A percentile compares a stretch with the other conserved stretches of the same genome.
These are phyloP conservation scores for Acanthoscelides obtectus DNA, from an alignment of 2,888 invertebrate genomes.

Conservation along the genomic window DNA sequence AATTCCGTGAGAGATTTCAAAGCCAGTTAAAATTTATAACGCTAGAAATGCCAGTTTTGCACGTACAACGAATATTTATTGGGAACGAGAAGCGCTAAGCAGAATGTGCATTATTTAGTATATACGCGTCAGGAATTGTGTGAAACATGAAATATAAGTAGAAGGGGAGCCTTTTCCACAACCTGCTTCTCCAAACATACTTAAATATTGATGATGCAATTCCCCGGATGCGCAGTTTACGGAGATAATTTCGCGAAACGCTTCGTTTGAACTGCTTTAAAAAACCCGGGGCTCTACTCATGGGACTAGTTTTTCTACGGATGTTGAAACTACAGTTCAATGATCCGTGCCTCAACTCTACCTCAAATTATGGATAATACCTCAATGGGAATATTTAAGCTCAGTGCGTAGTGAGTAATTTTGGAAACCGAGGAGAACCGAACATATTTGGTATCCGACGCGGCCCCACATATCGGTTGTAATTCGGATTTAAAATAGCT, in stretches of 20 bases:
- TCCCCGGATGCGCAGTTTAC: not conserved
- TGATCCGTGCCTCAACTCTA: too few species aligned
- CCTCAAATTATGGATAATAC: too few species aligned
- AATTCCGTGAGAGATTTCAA: not conserved
- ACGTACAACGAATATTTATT: slow-evolving; percentile 14
- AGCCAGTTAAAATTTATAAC: not conserved
- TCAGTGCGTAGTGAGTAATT: too few species aligned
- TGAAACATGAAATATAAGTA: slow-evolving; percentile 13
- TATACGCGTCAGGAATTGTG: slow-evolving; percentile 17
- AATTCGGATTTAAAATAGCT: too few species aligned
- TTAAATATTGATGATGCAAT: not conserved
- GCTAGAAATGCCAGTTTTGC: not conserved
- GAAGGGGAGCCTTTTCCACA: not conserved
- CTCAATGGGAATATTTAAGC: too few species aligned
- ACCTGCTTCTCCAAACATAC: not conserved
- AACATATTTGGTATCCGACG: too few species aligned
- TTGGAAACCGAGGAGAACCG: too few species aligned
- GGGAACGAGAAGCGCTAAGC: slow-evolving; percentile 18
- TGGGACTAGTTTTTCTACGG: too few species aligned
- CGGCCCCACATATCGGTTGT: too few species aligned
- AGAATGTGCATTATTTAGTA: slow-evolving; percentile 20
- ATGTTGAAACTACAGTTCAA: too few species aligned
- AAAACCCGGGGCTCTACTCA: not conserved
- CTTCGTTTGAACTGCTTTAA: not conserved
- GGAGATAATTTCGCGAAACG: not conserved